phyloP scores from a whole-genome alignment of 2,797 vertebrate genomes.

The Sebastes matsubarae region DNA sequence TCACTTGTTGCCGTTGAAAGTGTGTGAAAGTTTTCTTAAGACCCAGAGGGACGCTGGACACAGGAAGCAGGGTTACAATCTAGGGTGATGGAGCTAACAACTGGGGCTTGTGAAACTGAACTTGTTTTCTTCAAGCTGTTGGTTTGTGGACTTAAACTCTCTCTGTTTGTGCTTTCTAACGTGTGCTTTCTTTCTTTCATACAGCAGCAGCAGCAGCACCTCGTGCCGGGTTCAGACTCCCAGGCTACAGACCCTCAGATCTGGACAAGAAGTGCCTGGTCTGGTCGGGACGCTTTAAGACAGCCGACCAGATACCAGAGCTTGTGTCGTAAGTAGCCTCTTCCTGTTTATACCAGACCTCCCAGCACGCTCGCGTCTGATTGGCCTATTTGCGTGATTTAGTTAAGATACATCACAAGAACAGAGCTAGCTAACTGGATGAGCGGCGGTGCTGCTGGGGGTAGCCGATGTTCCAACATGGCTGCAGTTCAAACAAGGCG shows the following conservation, averaged over 20 bases:
- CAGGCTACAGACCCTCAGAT: constrained; percentile 84
- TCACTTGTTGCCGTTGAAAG: constrained; percentile 4
- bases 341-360: constrained; percentile 76
- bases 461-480: constrained; percentile 16
- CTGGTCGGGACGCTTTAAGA: constrained; percentile 93
- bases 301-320: constrained; percentile 90
- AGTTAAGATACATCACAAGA: constrained; percentile 46
- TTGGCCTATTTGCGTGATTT: constrained; percentile 12
- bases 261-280: constrained; percentile 88
- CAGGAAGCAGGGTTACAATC: constrained; percentile 33
- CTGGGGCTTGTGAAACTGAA: constrained; percentile 35
- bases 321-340: constrained; percentile 89
- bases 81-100: constrained; percentile 12
- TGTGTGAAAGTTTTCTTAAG: constrained; percentile 32
- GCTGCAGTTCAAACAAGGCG: constrained; percentile 53
- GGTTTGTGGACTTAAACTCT: background rate
- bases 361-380: constrained; percentile 14
- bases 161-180: constrained; percentile 14
- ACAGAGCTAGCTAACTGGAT: constrained; percentile 44
- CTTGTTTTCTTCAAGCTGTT: background rate
- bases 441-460: background rate
- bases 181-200: constrained; percentile 12
- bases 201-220: constrained; percentile 34
- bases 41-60: constrained; percentile 23
- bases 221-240: constrained; percentile 72